These are phyloP conservation scores for Colius striatus DNA, from an alignment of 2,113 vertebrate species.

Conservation along the genomic window DNA sequence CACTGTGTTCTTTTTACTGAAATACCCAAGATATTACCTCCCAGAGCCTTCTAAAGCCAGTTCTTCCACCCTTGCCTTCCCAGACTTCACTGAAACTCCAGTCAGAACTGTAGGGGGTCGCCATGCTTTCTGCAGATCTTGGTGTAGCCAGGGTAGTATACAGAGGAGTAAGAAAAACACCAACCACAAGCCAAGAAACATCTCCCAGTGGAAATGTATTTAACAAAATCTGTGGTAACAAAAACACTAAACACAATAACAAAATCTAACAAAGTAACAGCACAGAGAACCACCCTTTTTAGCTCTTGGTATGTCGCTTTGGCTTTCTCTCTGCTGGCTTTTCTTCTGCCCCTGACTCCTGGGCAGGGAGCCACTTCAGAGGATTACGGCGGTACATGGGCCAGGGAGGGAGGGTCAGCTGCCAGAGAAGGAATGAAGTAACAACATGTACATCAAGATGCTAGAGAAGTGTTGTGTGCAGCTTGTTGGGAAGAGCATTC, in stretches of 20 bases:
- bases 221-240: background rate
- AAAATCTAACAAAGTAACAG: slow-evolving; percentile 31
- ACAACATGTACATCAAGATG: background rate
- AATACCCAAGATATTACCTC: background rate
- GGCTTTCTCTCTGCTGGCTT: slow-evolving; percentile 87
- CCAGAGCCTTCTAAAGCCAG: background rate
- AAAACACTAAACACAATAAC: background rate
- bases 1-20: background rate
- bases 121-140: background rate
- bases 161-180: background rate
- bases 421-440: background rate
- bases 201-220: background rate
- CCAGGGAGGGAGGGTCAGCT: slow-evolving; percentile 97
- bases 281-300: background rate
- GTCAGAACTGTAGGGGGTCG: background rate
- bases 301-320: slow-evolving; percentile 92
- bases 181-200: background rate
- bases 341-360: slow-evolving; percentile 85
- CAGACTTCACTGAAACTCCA: background rate
- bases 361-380: slow-evolving; percentile 88
- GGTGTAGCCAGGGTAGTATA: background rate
- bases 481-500: background rate
- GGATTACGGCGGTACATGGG: slow-evolving; percentile 92
- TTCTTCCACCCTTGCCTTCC: background rate
- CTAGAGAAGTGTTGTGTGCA: background rate